Percentiles rank a stretch among this genome's conserved stretches.
phyloP scores from a whole-genome alignment of 2,113 vertebrate genomes.

The Pongo abelii region DNA sequence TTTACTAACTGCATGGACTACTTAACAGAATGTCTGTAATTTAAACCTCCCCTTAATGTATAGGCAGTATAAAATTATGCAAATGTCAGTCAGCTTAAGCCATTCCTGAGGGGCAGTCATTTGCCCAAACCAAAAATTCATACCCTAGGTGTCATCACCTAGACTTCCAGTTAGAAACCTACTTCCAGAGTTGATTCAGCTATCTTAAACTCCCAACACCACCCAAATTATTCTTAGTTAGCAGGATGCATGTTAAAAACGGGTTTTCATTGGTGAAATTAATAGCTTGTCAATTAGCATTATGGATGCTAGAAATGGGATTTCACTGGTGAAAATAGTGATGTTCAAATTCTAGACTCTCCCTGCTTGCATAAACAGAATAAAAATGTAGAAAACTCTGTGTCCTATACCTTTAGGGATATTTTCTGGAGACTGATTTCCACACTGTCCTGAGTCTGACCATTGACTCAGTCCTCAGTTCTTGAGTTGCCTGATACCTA shows the following conservation, averaged over 20 bases:
- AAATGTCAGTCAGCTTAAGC: not conserved
- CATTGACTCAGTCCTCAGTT: not conserved
- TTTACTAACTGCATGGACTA: not conserved
- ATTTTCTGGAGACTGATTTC: not conserved
- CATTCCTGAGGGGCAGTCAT: not conserved
- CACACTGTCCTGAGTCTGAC: not conserved
- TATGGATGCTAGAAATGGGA: not conserved
- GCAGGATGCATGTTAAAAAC: slow-evolving; percentile 33
- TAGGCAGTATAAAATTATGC: not conserved
- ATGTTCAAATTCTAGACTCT: not conserved
- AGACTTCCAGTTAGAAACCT: not conserved
- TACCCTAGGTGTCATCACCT: not conserved
- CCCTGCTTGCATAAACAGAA: not conserved
- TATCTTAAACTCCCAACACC: not conserved
- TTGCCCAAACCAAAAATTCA: not conserved
- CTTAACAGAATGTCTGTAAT: not conserved
- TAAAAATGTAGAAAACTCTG: not conserved
- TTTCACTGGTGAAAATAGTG: not conserved
- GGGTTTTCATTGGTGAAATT: slow-evolving; percentile 13
- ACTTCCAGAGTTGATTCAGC: not conserved
- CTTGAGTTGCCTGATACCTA: not conserved
- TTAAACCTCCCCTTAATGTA: not conserved
- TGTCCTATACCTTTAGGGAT: not conserved
- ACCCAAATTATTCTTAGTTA: not conserved
- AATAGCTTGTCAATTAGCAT: slow-evolving; percentile 10